These are phyloP conservation scores for Tragelaphus scriptus DNA, from an alignment of 2,113 vertebrate genomes.

Conservation along the genomic window DNA sequence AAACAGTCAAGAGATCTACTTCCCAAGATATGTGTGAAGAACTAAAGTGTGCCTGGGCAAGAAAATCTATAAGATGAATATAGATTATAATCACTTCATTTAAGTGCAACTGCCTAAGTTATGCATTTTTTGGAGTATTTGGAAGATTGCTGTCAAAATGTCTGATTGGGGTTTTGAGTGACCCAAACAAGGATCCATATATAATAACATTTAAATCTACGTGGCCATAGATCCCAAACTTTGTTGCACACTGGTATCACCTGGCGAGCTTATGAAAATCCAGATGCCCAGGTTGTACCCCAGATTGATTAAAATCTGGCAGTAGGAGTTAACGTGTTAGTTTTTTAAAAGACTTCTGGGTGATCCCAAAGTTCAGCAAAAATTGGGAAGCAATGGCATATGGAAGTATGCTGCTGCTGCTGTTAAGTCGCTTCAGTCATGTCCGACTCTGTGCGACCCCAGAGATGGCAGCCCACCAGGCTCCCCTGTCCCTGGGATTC, in stretches of 20 bases:
- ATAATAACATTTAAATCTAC: neutral
- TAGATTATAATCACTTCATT: neutral
- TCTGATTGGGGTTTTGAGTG: neutral
- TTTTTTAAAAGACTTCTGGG: conserved; percentile 8
- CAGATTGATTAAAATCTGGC: neutral
- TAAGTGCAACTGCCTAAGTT: neutral
- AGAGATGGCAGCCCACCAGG: too few relatives aligned
- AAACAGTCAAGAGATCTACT: neutral
- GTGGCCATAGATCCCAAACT: neutral
- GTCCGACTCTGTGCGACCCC: too few relatives aligned
- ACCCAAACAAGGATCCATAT: neutral
- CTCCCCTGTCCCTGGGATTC: too few relatives aligned
- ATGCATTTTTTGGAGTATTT: neutral
- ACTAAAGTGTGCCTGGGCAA: neutral
- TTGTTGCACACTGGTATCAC: neutral
- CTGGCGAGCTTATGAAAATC: neutral
- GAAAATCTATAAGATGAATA: neutral
- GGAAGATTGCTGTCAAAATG: neutral
- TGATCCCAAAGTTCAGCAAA: conserved; percentile 12
- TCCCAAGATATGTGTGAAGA: neutral
- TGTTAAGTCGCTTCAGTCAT: too few relatives aligned
- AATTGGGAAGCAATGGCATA: neutral
- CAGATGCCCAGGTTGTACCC: neutral
- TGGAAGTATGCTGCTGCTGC: neutral
- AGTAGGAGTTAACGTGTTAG: neutral